Evolutionary conservation across 2,113 vertebrate species (phyloP), one percentile per base, ranked within the genome.

Genomic region (Gulo gulo): DNA sequence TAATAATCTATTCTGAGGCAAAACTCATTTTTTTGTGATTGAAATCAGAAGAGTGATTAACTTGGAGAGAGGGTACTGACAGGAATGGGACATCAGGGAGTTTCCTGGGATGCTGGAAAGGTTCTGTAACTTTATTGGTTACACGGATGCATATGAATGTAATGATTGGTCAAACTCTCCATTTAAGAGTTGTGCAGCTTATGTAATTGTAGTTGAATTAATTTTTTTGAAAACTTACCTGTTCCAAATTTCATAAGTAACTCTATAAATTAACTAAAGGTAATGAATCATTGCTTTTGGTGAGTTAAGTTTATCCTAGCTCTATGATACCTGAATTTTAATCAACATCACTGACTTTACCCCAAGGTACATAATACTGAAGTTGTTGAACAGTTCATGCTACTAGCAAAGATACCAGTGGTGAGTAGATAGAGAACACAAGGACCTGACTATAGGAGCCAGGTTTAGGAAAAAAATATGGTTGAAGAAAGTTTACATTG

Each of bases 161-260:
- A 59, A 42, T 39, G 78, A 93, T 88, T 84, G 61, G 3, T 39
- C 69, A 1, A 80, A 10, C 6, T 87, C 21, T 87, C 45, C 18
- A 89, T 2, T 63, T 84, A 52, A 90, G 61, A 84, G 87, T 36
- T 90, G 39, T 59, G 13, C 18, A 92, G 6, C 67, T 61, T 71
- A 42, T 92, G 29, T 88, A 59, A 88, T 57, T 76, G 52, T 31
- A 57, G 6, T 91, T 16, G 8, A 80, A 50, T 88, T 90, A 79
- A n/a, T 65, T 81, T 85, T 91, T 79, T 88, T 57, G 18, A 84
- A 84, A 34, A 55, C 20, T 65, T 69, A 61, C 5, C 24, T 95
- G 4, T 69, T 96, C 65, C 34, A 92, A 95, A 90, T 50, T 55
- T 79, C 24, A 57, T 92, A 73, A 88, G 8, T 24, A 94, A 71